Base-by-base conservation (phyloP, 2,888 invertebrate genomes). In the Coleophora flavipennella region DNA sequence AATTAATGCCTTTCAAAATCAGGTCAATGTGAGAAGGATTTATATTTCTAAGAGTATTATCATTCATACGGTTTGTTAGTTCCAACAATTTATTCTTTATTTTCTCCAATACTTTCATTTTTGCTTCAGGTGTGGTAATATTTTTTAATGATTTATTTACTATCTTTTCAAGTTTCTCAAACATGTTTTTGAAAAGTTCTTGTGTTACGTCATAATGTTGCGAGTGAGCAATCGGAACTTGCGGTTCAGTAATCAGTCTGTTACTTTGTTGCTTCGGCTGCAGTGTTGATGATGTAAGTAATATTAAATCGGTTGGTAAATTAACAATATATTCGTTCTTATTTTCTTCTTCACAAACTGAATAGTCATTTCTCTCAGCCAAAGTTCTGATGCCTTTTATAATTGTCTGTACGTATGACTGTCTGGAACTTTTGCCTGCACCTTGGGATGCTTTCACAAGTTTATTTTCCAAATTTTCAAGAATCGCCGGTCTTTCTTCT, bases 331-430 rank as follows among this genome's bases (percentile, higher is more conserved):
- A 3, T 3, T 20, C 20, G 3, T 20, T 6, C 6, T 20, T 20
- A 20, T 20, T 3, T 6, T 20, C 20, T 4, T 20, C 20, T 6
- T 20, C 20, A 20, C 20, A 31, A 41, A 31, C 3, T 1, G 34
- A 14, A 29, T 26, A 40, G 13, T 40, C 31, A 11, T 39, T 35
- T 14, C 50, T 47, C 26, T 43, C 41, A 8, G 55, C 48, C 31
- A 58, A 61, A 28, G 50, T 43, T 47, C 55, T 61, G 39, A 78
- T 53, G n/a, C 68, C 67, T 40, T 65, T 50, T 69, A 78, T 67
- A 26, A 79, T 63, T 3, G 70, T 44, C 28, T 61, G 46, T 0
- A 73, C 57, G 50, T 74, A 69, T 53, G 59, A 66, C 3, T 55
- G 44, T 6, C 55, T 59, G 31, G 60, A 55, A n/a, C n/a, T n/a